Conservation (phyloP, 53 echinoderm and acorn worm genomes). For the Glandiceps talaboti region DNA sequence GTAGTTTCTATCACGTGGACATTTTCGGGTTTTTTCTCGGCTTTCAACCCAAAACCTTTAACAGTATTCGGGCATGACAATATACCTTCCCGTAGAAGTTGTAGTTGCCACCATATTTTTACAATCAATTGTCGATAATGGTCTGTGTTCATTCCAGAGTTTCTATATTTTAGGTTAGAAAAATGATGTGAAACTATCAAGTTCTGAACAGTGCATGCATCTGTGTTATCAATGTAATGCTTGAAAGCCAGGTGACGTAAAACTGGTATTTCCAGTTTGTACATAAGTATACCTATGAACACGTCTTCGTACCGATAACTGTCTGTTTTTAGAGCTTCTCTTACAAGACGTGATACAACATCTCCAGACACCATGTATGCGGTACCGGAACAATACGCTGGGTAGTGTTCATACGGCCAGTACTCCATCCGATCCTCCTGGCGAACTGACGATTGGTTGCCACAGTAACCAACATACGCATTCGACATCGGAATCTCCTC, state of each 20-base stretch:
- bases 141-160: background rate
- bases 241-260: background rate
- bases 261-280: background rate
- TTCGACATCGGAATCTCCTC: background rate
- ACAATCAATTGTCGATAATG: background rate
- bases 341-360: background rate
- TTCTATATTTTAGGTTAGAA: background rate
- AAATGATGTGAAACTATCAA: background rate
- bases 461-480: background rate
- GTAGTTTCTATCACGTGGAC: no score
- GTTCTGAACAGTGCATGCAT: background rate
- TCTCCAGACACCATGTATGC: background rate
- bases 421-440: background rate
- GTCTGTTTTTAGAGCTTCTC: background rate
- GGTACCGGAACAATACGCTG: background rate
- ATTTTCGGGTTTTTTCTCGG: no score
- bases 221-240: background rate
- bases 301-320: background rate
- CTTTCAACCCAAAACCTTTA: no score
- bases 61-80: no score
- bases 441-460: background rate
- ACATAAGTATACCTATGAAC: background rate
- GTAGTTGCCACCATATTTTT: background rate
- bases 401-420: no score
- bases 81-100: background rate